Evolutionary conservation across 1,140 invertebrate species (phyloP).

Genomic region (Colletes latitarsis): DNA sequence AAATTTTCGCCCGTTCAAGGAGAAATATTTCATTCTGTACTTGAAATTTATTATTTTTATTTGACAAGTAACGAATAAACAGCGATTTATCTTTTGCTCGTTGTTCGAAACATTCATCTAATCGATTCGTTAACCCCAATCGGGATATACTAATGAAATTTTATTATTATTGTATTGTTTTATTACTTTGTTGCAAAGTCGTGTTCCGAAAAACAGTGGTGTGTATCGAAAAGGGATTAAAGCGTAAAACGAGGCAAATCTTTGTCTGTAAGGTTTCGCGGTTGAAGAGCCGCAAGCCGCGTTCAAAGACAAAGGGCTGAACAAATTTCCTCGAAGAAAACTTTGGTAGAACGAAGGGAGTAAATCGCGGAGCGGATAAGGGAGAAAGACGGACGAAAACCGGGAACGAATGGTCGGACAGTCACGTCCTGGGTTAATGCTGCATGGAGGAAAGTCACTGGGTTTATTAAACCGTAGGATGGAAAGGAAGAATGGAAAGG

Average conservation of each 20-base stretch:
- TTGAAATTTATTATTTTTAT: too few relatives aligned
- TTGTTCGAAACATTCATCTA: too few relatives aligned
- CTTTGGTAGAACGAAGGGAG: slow-evolving; percentile 9
- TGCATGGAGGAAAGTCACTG: slow-evolving; percentile 68
- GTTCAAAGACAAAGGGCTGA: neutral
- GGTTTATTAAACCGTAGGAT: slow-evolving; percentile 68
- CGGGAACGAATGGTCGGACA: slow-evolving; percentile 59
- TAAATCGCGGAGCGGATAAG: slow-evolving; percentile 40
- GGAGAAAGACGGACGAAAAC: slow-evolving; percentile 50
- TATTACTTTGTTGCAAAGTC: too few relatives aligned
- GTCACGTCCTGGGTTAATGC: slow-evolving; percentile 71
- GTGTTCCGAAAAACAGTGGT: too few relatives aligned
- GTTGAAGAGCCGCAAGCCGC: neutral
- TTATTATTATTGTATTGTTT: too few relatives aligned
- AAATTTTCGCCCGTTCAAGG: too few relatives aligned
- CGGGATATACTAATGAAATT: too few relatives aligned
- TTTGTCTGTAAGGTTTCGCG: neutral
- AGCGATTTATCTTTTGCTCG: too few relatives aligned
- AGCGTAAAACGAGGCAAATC: neutral
- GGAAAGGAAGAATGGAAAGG: slow-evolving; percentile 60
- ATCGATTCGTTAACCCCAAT: too few relatives aligned
- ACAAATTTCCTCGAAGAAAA: slow-evolving; percentile 29
- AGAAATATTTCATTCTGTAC: too few relatives aligned
- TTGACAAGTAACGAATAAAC: too few relatives aligned
- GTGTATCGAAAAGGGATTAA: too few relatives aligned